Evolutionary conservation across 2,888 invertebrate species (phyloP).

Genomic region (Bellardia bayeri): DNA sequence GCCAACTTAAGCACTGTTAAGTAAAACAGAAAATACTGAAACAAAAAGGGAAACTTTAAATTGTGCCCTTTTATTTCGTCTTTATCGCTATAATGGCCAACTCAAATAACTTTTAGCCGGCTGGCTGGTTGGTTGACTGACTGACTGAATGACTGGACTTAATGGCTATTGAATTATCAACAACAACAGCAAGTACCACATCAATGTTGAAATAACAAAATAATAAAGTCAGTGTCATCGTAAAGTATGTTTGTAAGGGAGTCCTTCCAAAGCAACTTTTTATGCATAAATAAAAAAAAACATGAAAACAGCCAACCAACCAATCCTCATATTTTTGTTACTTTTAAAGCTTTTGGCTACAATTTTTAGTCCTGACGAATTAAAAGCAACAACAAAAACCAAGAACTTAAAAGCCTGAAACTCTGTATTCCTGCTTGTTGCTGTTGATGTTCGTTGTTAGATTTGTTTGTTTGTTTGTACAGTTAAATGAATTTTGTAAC

Average conservation of each 20-base stretch:
- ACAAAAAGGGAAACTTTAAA: slow-evolving; percentile 54
- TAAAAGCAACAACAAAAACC: background rate
- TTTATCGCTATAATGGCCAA: slow-evolving; percentile 60
- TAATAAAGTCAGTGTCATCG: slow-evolving; percentile 81
- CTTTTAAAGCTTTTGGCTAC: slow-evolving; percentile 49
- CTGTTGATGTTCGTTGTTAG: background rate
- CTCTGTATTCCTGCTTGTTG: slow-evolving; percentile 35
- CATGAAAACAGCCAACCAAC: slow-evolving; percentile 14
- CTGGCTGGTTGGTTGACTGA: slow-evolving; percentile 14
- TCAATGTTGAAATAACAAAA: slow-evolving; percentile 77
- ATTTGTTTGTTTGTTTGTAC: slow-evolving; percentile 37
- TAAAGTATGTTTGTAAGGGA: background rate
- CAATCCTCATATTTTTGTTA: slow-evolving; percentile 21
- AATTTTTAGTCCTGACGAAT: slow-evolving; percentile 50
- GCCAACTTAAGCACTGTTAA: slow-evolving; percentile 53
- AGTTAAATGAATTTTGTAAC: slow-evolving; percentile 54
- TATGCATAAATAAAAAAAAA: slow-evolving; percentile 20
- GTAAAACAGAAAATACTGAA: slow-evolving; percentile 48
- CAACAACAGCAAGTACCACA: slow-evolving; percentile 17
- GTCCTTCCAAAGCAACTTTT: background rate
- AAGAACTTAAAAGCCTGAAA: slow-evolving; percentile 34
- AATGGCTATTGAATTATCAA: slow-evolving; percentile 61
- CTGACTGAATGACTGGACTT: slow-evolving; percentile 40
- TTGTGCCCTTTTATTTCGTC: slow-evolving; percentile 46
- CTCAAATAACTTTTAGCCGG: slow-evolving; percentile 53